Evolutionary conservation across 1,140 invertebrate genomes (phyloP).

Genomic region (Pseudomyrmex concolor): DNA sequence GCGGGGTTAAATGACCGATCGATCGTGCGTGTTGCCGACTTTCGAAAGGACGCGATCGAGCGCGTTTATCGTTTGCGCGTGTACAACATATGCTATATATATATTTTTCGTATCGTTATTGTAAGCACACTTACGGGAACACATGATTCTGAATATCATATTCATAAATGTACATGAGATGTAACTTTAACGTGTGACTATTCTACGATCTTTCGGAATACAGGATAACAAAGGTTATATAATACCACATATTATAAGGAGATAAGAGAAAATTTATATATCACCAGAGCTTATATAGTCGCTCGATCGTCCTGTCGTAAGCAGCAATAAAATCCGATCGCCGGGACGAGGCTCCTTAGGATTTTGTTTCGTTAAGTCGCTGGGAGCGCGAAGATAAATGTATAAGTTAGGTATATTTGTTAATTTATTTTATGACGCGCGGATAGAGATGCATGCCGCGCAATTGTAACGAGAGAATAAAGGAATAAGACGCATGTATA

Average conservation of each 20-base stretch:
- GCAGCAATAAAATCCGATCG: constrained; percentile 3
- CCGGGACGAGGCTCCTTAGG: constrained; percentile 7
- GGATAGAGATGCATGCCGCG: constrained; percentile 21
- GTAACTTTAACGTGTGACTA: constrained; percentile 41
- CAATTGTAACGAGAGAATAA: not conserved
- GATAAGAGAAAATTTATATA: constrained; percentile 36
- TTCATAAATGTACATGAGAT: not conserved
- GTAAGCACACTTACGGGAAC: constrained; percentile 40
- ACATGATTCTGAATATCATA: constrained; percentile 31
- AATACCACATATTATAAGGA: not conserved
- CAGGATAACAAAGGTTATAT: not conserved
- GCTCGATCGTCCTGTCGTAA: constrained; percentile 30
- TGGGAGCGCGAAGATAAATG: constrained; percentile 12
- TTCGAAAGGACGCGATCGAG: constrained; percentile 10
- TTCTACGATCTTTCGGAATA: constrained; percentile 10
- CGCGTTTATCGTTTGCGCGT: constrained; percentile 47
- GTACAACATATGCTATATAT: constrained; percentile 50
- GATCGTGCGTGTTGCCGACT: constrained; percentile 19
- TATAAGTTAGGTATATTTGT: constrained; percentile 44
- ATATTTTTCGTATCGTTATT: constrained; percentile 58
- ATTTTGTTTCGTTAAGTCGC: constrained; percentile 29
- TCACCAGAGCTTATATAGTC: constrained; percentile 40
- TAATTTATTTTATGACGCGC: constrained; percentile 38
- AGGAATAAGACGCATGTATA: not conserved
- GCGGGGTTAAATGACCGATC: constrained; percentile 17